Evolutionary conservation across 2,888 invertebrate species (phyloP), one percentile per base, ranked within the genome.

Genomic region (Ferdinandea cuprea): DNA sequence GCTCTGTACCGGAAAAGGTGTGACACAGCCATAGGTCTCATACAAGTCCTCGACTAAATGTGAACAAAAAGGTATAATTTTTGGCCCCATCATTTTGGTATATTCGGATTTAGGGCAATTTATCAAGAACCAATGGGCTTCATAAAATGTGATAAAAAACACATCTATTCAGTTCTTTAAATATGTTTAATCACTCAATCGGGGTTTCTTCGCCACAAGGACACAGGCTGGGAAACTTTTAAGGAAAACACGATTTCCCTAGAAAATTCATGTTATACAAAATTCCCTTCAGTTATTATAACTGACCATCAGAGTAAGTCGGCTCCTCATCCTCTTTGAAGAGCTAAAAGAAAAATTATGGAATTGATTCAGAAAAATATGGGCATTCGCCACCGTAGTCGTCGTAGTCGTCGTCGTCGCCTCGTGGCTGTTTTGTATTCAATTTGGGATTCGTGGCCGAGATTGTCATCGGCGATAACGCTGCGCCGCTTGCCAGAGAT

Each of bases 391-490:
- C 66, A 77, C 50, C 52, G 52, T 65, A 30, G 40, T 50, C 58
- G 65, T 58, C n/a, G 52, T 40, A 17, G 30, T 30, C 58, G 30
- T 73, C 37, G 52, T 66, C 46, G 56, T 48, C 72, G 77, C 72
- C 66, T 76, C 61, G 68, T 83, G 72, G 77, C 83, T 83, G 78
- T 66, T 84, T 84, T 84, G 84, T 84, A 84, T 84, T 84, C 84
- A 84, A 84, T 84, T 84, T 84, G 59, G 79, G 79, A 79, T 84
- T 84, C 84, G 79, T 84, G 84, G 84, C 69, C 78, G 54, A 84
- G 84, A 84, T 84, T 79, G 84, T 84, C 78, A 84, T 79, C 59
- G 73, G 52, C 65, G 84, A 84, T 84, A 84, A 84, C 79, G 65
- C 84, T n/a, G n/a, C 73, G 79, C 74, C 65, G 25, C 68, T 11